phyloP scores from a whole-genome alignment of 1,140 invertebrate species.

The Drosophila neocordata region DNA sequence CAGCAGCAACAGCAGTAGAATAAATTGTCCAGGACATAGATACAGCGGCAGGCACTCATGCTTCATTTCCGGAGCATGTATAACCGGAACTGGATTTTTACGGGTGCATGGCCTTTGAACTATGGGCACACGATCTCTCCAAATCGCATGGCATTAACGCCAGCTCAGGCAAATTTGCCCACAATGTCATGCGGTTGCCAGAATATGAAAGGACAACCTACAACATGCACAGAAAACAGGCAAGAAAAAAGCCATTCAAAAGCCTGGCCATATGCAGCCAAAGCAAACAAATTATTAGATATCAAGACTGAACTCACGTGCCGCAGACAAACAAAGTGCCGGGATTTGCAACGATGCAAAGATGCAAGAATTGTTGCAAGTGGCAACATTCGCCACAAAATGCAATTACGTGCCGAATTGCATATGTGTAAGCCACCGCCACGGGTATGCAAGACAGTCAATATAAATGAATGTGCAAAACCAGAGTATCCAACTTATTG shows the following conservation, averaged over 20 bases:
- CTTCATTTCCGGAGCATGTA: slow-evolving; percentile 49
- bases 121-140: slow-evolving; percentile 2
- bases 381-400: slow-evolving; percentile 31
- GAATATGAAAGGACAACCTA: not conserved
- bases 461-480: not conserved
- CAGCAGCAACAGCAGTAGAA: slow-evolving; percentile 18
- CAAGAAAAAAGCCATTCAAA: not conserved
- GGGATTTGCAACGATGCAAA: not conserved
- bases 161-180: slow-evolving; percentile 28
- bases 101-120: slow-evolving; percentile 35
- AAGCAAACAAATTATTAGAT: slow-evolving; percentile 47
- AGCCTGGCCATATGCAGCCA: slow-evolving; percentile 9
- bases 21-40: not conserved
- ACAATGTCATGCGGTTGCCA: not conserved
- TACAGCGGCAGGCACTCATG: slow-evolving; percentile 24
- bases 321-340: not conserved
- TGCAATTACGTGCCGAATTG: slow-evolving; percentile 34
- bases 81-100: slow-evolving; percentile 51
- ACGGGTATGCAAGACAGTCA: not conserved
- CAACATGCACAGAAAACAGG: not conserved
- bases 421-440: not conserved
- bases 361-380: not conserved
- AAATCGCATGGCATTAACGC: slow-evolving; percentile 31
- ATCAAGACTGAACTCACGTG: slow-evolving; percentile 10
- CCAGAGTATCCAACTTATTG: slow-evolving; percentile 35